These are phyloP conservation scores for Agrypnus murinus DNA, from an alignment of 2,888 invertebrate species.

Conservation along the genomic window DNA sequence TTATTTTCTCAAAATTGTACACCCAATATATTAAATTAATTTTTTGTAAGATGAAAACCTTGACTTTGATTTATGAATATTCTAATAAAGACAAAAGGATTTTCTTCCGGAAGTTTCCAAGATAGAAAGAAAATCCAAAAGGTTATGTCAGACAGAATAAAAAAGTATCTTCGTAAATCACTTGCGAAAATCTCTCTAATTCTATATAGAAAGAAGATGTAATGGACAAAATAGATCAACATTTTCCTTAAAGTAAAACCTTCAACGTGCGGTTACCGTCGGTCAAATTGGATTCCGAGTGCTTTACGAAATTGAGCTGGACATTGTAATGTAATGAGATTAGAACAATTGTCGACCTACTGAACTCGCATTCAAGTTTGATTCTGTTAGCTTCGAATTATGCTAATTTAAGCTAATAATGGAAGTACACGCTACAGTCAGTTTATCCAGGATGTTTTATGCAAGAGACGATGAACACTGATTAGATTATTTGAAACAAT, in stretches of 20 bases:
- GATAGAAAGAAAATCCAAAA: no score
- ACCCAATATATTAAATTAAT: not conserved
- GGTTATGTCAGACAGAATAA: no score
- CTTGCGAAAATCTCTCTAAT: no score
- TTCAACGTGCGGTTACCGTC: conserved; percentile 17
- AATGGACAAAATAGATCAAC: conserved; percentile 18
- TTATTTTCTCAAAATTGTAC: not conserved
- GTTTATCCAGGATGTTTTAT: not conserved
- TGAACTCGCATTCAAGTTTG: conserved; percentile 27
- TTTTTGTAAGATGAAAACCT: not conserved
- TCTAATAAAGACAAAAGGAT: no score
- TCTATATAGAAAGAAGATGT: no score
- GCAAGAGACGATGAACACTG: no score
- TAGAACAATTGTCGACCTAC: conserved; percentile 35
- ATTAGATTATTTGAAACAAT: no score
- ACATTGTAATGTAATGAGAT: conserved; percentile 27
- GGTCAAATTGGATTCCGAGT: conserved; percentile 21
- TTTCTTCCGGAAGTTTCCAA: no score
- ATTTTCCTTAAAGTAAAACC: conserved; percentile 16
- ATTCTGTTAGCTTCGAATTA: conserved; percentile 30
- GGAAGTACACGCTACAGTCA: not conserved
- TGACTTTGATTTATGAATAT: no score
- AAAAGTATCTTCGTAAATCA: no score
- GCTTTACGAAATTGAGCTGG: conserved; percentile 32
- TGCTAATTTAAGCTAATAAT: conserved; percentile 25